Evolutionary conservation across 1,140 invertebrate species (phyloP).

Genomic region (Rhyzopertha dominica): DNA sequence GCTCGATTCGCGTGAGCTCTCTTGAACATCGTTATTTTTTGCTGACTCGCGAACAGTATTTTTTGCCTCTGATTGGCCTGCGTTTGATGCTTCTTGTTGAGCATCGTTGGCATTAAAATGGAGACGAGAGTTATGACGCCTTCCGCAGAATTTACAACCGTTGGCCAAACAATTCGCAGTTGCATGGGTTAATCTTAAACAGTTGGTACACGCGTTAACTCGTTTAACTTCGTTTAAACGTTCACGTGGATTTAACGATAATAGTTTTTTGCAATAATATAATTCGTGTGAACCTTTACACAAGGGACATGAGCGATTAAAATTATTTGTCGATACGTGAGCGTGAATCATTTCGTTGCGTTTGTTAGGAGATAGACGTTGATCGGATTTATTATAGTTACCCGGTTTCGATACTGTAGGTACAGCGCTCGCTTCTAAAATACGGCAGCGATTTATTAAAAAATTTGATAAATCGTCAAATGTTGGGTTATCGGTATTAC

Average conservation of each 20-base stretch:
- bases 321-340: no score
- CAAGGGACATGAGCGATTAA: no score
- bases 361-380: no score
- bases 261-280: constrained; percentile 13
- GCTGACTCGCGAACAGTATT: no score
- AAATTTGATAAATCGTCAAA: background rate
- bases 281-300: constrained; percentile 13
- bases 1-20: no score
- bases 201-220: constrained; percentile 12
- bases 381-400: no score
- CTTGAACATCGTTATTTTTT: no score
- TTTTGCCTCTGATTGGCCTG: no score
- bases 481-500: no score
- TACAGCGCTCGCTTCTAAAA: no score
- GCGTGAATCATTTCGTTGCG: no score
- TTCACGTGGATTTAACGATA: constrained; percentile 1
- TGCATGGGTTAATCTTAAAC: constrained; percentile 9
- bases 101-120: constrained; percentile 7
- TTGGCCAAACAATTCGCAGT: background rate
- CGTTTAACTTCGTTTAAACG: constrained; percentile 11
- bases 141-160: constrained; percentile 11
- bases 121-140: constrained; percentile 13
- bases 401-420: no score
- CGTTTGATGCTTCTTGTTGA: background rate
- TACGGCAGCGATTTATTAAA: background rate